Percentiles rank a stretch among this genome's conserved stretches.
These are phyloP conservation scores for Crocodylus rhombifer DNA, from an alignment of 2,797 vertebrate species.

Conservation along the genomic window DNA sequence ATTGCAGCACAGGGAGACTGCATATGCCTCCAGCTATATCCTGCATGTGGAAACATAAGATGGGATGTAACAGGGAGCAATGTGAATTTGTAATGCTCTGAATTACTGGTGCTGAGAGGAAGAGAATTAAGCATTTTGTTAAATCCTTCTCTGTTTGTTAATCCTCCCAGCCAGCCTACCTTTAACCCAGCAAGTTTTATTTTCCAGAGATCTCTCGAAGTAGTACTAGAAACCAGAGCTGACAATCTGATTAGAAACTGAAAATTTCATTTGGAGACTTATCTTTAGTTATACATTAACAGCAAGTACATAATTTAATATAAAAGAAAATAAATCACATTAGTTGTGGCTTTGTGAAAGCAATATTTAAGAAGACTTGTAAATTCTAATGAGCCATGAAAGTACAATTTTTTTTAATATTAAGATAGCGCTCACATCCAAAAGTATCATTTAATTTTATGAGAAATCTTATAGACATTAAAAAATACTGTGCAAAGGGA, in stretches of 20 bases:
- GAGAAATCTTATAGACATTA: neutral
- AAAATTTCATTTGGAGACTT: conserved; percentile 50
- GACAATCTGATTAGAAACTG: conserved; percentile 59
- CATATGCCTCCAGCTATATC: neutral
- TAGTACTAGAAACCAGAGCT: conserved; percentile 43
- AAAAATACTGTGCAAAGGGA: neutral
- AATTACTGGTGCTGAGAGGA: neutral
- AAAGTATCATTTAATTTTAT: neutral
- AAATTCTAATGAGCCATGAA: neutral
- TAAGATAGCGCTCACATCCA: neutral
- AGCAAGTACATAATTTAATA: conserved; percentile 41
- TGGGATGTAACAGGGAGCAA: neutral
- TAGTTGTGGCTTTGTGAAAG: neutral
- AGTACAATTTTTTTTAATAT: neutral
- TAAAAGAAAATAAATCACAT: conserved; percentile 30
- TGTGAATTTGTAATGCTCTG: conserved; percentile 14
- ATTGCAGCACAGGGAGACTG: neutral
- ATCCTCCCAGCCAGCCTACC: conserved; percentile 8
- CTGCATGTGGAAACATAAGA: neutral
- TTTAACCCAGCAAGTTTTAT: conserved; percentile 47
- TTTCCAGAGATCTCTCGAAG: conserved; percentile 50
- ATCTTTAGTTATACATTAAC: conserved; percentile 68
- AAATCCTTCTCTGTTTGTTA: neutral
- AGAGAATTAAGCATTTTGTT: conserved; percentile 34
- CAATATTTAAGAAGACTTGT: neutral